Percentiles rank a stretch among this genome's conserved stretches.
These are phyloP conservation scores for Gambusia affinis DNA, from an alignment of 2,113 vertebrate species.

Conservation along the genomic window DNA sequence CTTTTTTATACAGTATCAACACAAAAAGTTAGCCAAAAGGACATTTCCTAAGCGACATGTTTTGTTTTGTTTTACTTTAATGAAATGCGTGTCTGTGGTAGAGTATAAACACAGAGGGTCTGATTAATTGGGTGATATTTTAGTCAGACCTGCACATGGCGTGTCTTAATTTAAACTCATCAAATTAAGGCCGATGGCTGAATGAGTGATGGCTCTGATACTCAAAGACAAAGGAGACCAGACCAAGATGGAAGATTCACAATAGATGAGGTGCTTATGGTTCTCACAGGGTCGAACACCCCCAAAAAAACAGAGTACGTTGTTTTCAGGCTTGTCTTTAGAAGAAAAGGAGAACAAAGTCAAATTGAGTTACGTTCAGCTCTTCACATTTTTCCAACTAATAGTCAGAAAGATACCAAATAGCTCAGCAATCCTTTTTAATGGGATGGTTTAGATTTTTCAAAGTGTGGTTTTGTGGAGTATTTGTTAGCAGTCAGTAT, in stretches of 20 bases:
- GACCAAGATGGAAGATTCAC: not conserved
- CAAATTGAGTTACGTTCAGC: not conserved
- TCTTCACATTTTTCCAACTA: not conserved
- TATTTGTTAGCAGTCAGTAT: too few relatives aligned
- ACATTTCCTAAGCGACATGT: not conserved
- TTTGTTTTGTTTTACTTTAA: too few relatives aligned
- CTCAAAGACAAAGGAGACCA: not conserved
- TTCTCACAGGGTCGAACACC: not conserved
- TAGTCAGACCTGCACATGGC: not conserved
- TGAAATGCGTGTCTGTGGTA: not conserved
- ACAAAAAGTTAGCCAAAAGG: not conserved
- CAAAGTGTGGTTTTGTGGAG: too few relatives aligned
- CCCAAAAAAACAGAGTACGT: not conserved
- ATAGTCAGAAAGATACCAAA: not conserved
- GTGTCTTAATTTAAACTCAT: not conserved
- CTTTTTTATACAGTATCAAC: not conserved
- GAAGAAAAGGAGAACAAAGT: not conserved
- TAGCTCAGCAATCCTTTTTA: too few relatives aligned
- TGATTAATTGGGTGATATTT: slow-evolving; percentile 7
- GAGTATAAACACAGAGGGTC: not conserved
- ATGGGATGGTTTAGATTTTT: too few relatives aligned
- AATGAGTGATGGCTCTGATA: not conserved
- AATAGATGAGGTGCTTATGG: not conserved
- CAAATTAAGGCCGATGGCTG: not conserved
- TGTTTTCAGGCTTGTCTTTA: too few relatives aligned